Base-by-base conservation (phyloP, 2,113 vertebrate species). In the Bufo bufo region DNA sequence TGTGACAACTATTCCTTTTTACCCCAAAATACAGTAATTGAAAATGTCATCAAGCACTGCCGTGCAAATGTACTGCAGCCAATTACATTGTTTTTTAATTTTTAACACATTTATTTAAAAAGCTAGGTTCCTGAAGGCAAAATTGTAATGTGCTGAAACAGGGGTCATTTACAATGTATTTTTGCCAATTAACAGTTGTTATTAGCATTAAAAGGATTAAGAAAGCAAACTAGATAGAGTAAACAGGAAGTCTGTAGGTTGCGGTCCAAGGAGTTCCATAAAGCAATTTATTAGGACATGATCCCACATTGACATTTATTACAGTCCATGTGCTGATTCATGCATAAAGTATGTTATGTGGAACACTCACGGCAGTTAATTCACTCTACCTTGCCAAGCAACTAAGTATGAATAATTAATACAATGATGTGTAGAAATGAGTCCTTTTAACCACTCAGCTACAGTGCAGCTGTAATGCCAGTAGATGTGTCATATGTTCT, bases 291-390 rank as follows among this genome's bases (percentile, higher is more conserved):
- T 20, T 77, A 50, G 47, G 3, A 77, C 50, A 77, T 72, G 8
- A 11, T 23, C 4, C 50, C 7, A 14, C 52, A 23, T 14, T 79
- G 77, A 56, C 52, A 79, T 79, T 56, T 56, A 52, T 23, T 79
- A 54, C 19, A 78, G 75, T 78, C 20, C n/a, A 78, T 52, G 17
- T 77, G 74, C 74, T 77, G 74, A 77, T 77, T 50, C 74, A 78
- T 56, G 50, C 20, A 79, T 54, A 79, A 23, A 56, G 50, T 33
- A 20, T 33, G n/a, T 79, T 78, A 78, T 54, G 11, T 56, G 20
- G 75, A 54, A 19, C 43, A 58, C 8, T 52, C 2, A n/a, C 74
- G 52, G 9, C 74, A 77, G 52, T n/a, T 79, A 56, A 79, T 79
- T 79, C 77, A 79, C 77, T 56, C n/a, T 52, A 56, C 52, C 20